Evolutionary conservation across 2,888 invertebrate species (phyloP).

Genomic region (Plusia festucae): DNA sequence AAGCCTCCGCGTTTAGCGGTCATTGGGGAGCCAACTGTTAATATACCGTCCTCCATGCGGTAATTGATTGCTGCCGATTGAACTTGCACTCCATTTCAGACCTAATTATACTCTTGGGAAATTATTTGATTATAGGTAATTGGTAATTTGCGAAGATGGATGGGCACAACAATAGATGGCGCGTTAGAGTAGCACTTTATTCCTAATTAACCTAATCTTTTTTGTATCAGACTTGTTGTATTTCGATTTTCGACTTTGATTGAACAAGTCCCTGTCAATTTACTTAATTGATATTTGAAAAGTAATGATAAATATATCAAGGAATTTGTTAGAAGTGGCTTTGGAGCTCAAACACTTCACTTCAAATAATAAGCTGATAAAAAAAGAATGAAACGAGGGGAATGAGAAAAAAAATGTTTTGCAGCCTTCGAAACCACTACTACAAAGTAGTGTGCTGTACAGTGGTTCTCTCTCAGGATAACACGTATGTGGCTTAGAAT

Average conservation of each 20-base stretch:
- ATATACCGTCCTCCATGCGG: conserved; percentile 35
- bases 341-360: conserved; percentile 17
- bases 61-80: conserved; percentile 46
- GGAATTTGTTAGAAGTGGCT: conserved; percentile 5
- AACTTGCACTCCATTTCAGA: conserved; percentile 15
- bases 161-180: neutral
- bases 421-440: conserved; percentile 49
- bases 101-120: conserved; percentile 23
- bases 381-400: conserved; percentile 27
- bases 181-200: conserved; percentile 9
- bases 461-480: conserved; percentile 51
- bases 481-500: conserved; percentile 61
- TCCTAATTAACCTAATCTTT: conserved; percentile 7
- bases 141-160: conserved; percentile 24
- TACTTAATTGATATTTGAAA: too few relatives aligned
- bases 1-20: conserved; percentile 59
- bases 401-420: conserved; percentile 57
- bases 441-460: conserved; percentile 57
- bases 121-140: conserved; percentile 37
- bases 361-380: conserved; percentile 45
- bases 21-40: conserved; percentile 53
- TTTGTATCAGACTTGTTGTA: conserved; percentile 14
- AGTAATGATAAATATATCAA: neutral
- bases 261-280: neutral
- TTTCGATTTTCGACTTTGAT: neutral